phyloP scores from a whole-genome alignment of 2,113 vertebrate species.

The Ceuthmochares aereus region DNA sequence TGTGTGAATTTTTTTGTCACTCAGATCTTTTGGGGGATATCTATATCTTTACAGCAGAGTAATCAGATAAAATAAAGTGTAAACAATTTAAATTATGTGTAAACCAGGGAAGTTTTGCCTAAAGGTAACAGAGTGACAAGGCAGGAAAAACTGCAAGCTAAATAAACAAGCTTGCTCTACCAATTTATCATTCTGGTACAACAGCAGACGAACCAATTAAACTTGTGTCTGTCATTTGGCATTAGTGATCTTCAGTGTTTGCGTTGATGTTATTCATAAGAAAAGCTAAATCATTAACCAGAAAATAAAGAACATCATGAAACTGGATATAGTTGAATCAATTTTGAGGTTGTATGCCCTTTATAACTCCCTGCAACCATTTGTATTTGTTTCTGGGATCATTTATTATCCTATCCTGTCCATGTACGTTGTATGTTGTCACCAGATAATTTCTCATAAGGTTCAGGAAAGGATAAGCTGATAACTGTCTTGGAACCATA shows the following conservation, averaged over 20 bases:
- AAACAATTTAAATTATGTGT: neutral
- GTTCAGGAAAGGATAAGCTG: neutral
- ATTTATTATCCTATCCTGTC: neutral
- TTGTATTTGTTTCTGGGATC: neutral
- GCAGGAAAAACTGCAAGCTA: neutral
- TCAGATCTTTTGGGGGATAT: neutral
- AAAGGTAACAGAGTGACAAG: neutral
- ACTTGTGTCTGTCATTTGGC: neutral
- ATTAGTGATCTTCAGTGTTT: neutral
- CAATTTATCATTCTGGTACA: neutral
- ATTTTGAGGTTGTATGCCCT: neutral
- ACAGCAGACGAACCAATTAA: neutral
- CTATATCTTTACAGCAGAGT: neutral
- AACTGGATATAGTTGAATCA: neutral
- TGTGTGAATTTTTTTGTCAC: neutral
- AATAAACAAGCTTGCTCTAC: neutral
- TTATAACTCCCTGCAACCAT: neutral
- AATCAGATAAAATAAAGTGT: neutral
- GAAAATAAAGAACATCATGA: neutral
- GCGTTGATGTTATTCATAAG: neutral
- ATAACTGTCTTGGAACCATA: neutral
- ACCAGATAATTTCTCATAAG: neutral
- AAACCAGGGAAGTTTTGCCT: neutral
- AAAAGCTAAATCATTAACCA: constrained; percentile 24
- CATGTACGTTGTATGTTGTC: neutral